Evolutionary conservation across 2,888 invertebrate genomes (phyloP).

Genomic region (Drosophila kanekoi): DNA sequence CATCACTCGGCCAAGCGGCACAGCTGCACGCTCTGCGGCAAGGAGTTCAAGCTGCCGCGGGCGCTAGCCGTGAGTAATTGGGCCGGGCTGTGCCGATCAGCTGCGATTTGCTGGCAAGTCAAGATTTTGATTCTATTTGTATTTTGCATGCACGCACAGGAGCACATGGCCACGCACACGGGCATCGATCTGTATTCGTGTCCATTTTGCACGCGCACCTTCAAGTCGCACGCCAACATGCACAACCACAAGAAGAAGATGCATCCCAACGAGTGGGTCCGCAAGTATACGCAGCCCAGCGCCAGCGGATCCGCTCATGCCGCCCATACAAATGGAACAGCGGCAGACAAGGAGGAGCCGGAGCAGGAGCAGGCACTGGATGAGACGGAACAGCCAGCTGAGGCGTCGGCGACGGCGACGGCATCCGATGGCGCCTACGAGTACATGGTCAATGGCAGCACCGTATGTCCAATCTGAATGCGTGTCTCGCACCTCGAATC

Average conservation of each 20-base stretch:
- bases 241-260: conserved; percentile 83
- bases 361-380: not conserved
- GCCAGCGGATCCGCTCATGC: not conserved
- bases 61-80: conserved; percentile 57
- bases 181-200: conserved; percentile 83
- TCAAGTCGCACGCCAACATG: conserved; percentile 84
- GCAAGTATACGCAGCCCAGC: conserved; percentile 69
- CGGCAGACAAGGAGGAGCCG: not conserved
- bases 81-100: no score
- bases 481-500: no score
- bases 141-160: conserved; percentile 50
- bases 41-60: conserved; percentile 67
- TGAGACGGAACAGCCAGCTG: not conserved
- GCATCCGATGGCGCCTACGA: conserved; percentile 22
- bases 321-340: conserved; percentile 3
- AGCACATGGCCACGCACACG: conserved; percentile 84
- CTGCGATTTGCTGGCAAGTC: no score
- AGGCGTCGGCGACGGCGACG: not conserved
- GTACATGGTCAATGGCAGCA: conserved; percentile 45
- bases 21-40: conserved; percentile 66
- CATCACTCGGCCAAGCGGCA: conserved; percentile 72
- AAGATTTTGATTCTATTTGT: no score
- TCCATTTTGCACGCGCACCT: conserved; percentile 82
- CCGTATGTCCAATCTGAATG: conserved; percentile 53
- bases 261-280: conserved; percentile 82